Evolutionary conservation across 2,888 invertebrate genomes (phyloP).

Genomic region (Horisme vitalbata): DNA sequence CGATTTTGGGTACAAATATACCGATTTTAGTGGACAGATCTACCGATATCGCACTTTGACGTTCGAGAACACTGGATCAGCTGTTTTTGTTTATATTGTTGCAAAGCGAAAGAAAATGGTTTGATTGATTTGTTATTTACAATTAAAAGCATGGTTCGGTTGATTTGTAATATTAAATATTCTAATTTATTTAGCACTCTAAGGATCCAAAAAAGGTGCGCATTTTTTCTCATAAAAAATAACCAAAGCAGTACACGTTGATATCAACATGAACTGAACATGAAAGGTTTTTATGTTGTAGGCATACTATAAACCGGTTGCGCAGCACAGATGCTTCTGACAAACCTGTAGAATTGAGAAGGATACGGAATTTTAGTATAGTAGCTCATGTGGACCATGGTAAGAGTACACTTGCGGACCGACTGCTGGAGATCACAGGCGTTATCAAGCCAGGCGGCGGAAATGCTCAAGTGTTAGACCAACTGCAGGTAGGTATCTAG

Average conservation of each 20-base stretch:
- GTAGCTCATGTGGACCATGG: constrained; percentile 99
- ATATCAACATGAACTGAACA: too few relatives aligned
- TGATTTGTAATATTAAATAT: constrained; percentile 17
- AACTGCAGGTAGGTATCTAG: constrained; percentile 80
- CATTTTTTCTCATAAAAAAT: constrained; percentile 1
- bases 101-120: too few relatives aligned
- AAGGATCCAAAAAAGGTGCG: constrained; percentile 32
- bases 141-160: constrained; percentile 21
- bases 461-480: constrained; percentile 89
- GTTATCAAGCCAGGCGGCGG: constrained; percentile 86
- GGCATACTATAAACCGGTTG: constrained; percentile 36
- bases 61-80: too few relatives aligned
- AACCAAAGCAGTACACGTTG: constrained; percentile 10
- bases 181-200: constrained; percentile 14
- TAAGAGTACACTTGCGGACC: constrained; percentile 97
- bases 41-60: too few relatives aligned
- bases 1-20: too few relatives aligned
- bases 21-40: too few relatives aligned
- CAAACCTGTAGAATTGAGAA: constrained; percentile 49
- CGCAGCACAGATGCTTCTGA: constrained; percentile 46
- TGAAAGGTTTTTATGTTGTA: too few relatives aligned
- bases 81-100: too few relatives aligned
- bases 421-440: constrained; percentile 96
- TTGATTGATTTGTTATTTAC: neutral
- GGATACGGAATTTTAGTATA: constrained; percentile 96